Percentiles rank a stretch among this genome's conserved stretches.
Conservation (phyloP, 1,140 invertebrate genomes). For the Gryon sp. region DNA sequence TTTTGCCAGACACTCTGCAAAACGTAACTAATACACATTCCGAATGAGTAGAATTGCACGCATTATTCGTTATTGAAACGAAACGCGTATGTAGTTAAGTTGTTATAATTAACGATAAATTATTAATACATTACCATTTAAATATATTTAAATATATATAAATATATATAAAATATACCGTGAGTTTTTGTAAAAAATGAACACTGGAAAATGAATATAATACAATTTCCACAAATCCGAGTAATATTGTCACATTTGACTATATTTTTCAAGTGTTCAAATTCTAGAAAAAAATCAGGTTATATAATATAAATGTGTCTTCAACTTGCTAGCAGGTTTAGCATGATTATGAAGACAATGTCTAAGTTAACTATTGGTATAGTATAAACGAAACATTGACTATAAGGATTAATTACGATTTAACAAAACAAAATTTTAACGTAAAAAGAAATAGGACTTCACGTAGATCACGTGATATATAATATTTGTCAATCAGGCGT, state of each 20-base stretch:
- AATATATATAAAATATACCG: no score
- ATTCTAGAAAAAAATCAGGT: no score
- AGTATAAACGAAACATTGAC: constrained; percentile 50
- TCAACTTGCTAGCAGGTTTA: constrained; percentile 70
- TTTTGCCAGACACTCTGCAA: no score
- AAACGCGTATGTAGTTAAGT: constrained; percentile 53
- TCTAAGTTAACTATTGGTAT: constrained; percentile 57
- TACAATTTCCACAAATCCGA: no score
- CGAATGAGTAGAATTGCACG: constrained; percentile 42
- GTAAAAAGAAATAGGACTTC: constrained; percentile 37
- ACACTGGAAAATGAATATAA: no score
- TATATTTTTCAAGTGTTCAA: no score
- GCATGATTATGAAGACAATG: constrained; percentile 65
- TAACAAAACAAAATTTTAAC: constrained; percentile 16
- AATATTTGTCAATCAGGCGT: no score
- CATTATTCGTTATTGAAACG: constrained; percentile 41
- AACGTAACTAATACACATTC: constrained; percentile 32
- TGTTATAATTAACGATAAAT: constrained; percentile 56
- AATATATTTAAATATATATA: constrained; percentile 50
- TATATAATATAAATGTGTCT: constrained; percentile 50
- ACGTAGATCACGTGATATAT: no score
- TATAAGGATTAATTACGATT: constrained; percentile 31
- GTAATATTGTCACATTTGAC: no score
- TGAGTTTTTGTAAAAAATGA: no score
- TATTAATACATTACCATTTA: constrained; percentile 48